Evolutionary conservation across 1,140 invertebrate species (phyloP).

Genomic region (Formica selysi): DNA sequence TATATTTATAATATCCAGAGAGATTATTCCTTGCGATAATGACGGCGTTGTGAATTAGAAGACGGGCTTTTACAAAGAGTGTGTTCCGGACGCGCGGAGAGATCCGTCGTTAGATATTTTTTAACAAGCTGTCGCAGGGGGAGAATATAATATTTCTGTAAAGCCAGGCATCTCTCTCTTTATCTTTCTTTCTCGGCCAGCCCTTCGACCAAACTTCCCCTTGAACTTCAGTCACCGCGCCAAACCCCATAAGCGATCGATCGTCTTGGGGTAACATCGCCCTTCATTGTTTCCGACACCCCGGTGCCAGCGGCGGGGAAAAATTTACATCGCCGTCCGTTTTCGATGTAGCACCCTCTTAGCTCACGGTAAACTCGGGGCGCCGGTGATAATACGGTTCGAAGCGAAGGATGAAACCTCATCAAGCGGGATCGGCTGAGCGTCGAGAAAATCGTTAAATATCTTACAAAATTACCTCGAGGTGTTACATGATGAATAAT

Average conservation of each 20-base stretch:
- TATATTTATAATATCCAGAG: background rate
- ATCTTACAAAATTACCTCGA: slow-evolving; percentile 30
- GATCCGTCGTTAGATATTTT: slow-evolving; percentile 80
- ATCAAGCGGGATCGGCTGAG: slow-evolving; percentile 13
- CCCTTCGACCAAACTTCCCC: slow-evolving; percentile 68
- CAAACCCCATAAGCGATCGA: slow-evolving; percentile 70
- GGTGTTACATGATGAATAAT: slow-evolving; percentile 10
- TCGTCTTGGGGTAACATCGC: slow-evolving; percentile 72
- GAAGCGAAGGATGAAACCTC: slow-evolving; percentile 42
- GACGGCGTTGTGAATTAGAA: slow-evolving; percentile 76
- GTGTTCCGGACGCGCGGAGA: slow-evolving; percentile 59
- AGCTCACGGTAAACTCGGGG: slow-evolving; percentile 63
- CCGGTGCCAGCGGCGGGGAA: slow-evolving; percentile 72
- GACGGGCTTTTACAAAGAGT: slow-evolving; percentile 68
- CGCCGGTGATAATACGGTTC: slow-evolving; percentile 65
- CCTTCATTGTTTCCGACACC: slow-evolving; percentile 82
- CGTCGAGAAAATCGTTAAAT: slow-evolving; percentile 30
- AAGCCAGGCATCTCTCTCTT: slow-evolving; percentile 65
- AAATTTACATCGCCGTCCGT: slow-evolving; percentile 80
- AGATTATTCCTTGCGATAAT: slow-evolving; percentile 21
- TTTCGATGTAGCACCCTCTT: slow-evolving; percentile 64
- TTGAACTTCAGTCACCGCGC: slow-evolving; percentile 75
- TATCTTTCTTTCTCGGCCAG: background rate
- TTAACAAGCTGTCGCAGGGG: slow-evolving; percentile 79
- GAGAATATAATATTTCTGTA: slow-evolving; percentile 83